Percentiles rank a stretch among this genome's conserved stretches.
Evolutionary conservation across 2,797 vertebrate species (phyloP).

Genomic region (Cebuella pygmaea): DNA sequence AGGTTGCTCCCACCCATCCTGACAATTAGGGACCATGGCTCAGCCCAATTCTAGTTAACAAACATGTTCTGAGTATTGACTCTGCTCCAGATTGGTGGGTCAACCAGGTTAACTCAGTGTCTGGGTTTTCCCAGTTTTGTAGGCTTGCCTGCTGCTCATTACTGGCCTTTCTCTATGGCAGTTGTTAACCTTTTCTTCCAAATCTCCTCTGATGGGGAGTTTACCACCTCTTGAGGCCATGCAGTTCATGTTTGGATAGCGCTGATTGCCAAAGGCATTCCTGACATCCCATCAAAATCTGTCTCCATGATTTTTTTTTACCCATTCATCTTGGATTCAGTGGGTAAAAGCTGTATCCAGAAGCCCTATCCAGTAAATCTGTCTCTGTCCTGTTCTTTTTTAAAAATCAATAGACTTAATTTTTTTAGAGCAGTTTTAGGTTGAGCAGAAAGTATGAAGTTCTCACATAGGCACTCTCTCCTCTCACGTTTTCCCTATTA

Average conservation of each 20-base stretch:
- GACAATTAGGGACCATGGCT: not conserved
- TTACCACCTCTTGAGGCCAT: not conserved
- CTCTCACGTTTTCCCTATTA: not conserved
- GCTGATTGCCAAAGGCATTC: not conserved
- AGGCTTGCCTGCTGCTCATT: not conserved
- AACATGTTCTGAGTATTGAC: not conserved
- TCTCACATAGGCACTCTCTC: not conserved
- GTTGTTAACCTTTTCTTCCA: not conserved
- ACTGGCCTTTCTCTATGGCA: not conserved
- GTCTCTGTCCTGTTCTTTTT: not conserved
- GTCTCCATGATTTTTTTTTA: not conserved
- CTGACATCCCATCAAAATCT: not conserved
- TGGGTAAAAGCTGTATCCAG: not conserved
- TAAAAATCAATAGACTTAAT: constrained; percentile 14
- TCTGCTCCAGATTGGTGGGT: not conserved
- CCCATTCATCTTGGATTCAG: not conserved
- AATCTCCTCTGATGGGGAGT: not conserved
- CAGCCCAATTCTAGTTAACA: not conserved
- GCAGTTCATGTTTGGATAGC: not conserved
- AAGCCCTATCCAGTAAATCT: not conserved
- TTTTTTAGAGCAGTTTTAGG: constrained; percentile 29
- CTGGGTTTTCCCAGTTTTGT: not conserved
- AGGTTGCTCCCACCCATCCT: not conserved
- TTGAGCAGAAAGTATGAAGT: not conserved
- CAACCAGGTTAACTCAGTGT: not conserved